Evolutionary conservation across 2,888 invertebrate species (phyloP).

Genomic region (Melitaea athalia): DNA sequence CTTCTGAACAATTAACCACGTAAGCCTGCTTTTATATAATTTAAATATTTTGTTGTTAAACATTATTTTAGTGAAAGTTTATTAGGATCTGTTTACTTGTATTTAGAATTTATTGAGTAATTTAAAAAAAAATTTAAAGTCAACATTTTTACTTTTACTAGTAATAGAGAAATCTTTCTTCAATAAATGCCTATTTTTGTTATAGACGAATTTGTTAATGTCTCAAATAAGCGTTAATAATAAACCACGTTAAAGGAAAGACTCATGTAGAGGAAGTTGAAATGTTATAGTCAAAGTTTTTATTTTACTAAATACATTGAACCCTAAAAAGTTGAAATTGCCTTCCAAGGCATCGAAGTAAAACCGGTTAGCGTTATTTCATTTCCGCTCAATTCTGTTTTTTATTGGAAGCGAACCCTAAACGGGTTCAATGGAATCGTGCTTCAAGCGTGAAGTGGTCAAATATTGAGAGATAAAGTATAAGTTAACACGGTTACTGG

Average conservation of each 20-base stretch:
- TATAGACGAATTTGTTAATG: too few species aligned
- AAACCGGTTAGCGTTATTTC: slow-evolving; percentile 79
- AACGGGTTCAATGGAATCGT: slow-evolving; percentile 69
- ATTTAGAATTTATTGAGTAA: too few species aligned
- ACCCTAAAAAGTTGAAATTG: slow-evolving; percentile 28
- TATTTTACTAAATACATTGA: not conserved
- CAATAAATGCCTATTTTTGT: too few species aligned
- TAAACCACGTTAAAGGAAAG: not conserved
- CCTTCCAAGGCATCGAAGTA: slow-evolving; percentile 60
- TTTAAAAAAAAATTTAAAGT: too few species aligned
- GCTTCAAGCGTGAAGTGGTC: slow-evolving; percentile 51
- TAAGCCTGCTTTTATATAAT: too few species aligned
- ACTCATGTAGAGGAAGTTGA: not conserved
- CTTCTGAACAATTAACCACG: too few species aligned
- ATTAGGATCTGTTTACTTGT: too few species aligned
- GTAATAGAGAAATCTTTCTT: too few species aligned
- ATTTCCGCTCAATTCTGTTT: slow-evolving; percentile 80
- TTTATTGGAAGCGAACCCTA: slow-evolving; percentile 72
- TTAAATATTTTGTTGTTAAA: too few species aligned
- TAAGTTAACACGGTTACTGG: slow-evolving; percentile 31
- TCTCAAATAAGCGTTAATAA: too few species aligned
- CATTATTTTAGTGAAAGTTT: too few species aligned
- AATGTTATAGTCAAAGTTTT: not conserved
- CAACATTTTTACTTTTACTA: too few species aligned
- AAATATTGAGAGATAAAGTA: slow-evolving; percentile 44